Conservation (phyloP, 2,797 vertebrate species). For the Sandelia bainsii region DNA sequence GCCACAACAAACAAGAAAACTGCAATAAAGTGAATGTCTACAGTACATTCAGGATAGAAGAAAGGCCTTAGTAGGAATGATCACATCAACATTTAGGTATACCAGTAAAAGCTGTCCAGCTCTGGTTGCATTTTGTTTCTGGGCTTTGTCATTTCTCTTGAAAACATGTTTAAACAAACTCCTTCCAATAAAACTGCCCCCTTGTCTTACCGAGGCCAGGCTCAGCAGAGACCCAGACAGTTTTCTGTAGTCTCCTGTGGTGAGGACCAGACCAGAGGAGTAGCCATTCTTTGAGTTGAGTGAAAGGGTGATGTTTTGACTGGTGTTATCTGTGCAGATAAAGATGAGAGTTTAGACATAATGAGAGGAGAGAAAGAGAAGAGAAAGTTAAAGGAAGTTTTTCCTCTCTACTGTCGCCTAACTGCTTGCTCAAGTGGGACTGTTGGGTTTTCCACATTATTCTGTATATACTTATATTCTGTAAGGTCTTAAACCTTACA, state of each 20-base stretch:
- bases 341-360: slow-evolving; percentile 4
- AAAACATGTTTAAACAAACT: background rate
- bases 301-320: slow-evolving; percentile 89
- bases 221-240: slow-evolving; percentile 92
- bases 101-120: too few species aligned
- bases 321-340: slow-evolving; percentile 84
- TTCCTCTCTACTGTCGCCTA: too few species aligned
- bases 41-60: background rate
- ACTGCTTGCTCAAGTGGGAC: too few species aligned
- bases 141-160: background rate
- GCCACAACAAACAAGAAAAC: background rate
- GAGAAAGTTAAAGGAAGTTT: too few species aligned
- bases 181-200: background rate
- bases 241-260: slow-evolving; percentile 87
- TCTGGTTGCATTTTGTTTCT: background rate
- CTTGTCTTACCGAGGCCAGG: slow-evolving; percentile 89
- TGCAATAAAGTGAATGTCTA: too few species aligned
- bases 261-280: slow-evolving; percentile 81
- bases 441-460: too few species aligned
- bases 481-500: too few species aligned
- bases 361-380: background rate
- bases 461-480: too few species aligned
- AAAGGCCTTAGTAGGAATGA: background rate
- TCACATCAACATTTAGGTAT: background rate
- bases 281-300: slow-evolving; percentile 88